A percentile compares a stretch with the other conserved stretches of the same genome.
Conservation (phyloP, 2,113 vertebrate genomes). For the Lasiurus cinereus region DNA sequence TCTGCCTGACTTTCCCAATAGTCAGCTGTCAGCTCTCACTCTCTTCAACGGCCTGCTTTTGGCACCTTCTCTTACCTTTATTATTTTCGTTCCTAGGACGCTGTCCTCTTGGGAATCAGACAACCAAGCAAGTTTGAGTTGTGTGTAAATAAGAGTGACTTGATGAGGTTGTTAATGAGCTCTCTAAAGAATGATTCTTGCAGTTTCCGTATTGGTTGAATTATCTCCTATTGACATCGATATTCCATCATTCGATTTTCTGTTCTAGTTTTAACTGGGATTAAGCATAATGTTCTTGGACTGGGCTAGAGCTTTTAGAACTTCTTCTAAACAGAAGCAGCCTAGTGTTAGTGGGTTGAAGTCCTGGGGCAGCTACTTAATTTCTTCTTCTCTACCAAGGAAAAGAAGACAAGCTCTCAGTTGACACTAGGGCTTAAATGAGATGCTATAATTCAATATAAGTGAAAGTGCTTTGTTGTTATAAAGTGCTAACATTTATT, state of each 20-base stretch:
- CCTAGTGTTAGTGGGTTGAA: neutral
- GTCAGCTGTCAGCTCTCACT: conserved; percentile 1
- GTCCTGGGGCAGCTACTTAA: neutral
- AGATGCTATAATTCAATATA: neutral
- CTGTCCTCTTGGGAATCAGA: conserved; percentile 1
- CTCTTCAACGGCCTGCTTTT: neutral
- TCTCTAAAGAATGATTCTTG: conserved; percentile 47
- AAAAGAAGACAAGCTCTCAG: neutral
- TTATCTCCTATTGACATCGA: conserved; percentile 8
- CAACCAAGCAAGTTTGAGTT: neutral
- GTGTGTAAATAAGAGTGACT: conserved; percentile 9
- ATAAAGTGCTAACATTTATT: conserved; percentile 16
- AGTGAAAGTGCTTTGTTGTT: conserved; percentile 12
- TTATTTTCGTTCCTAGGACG: conserved; percentile 42
- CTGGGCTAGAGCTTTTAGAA: neutral
- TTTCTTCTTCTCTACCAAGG: conserved; percentile 12
- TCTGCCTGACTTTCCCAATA: neutral
- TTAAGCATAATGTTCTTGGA: neutral
- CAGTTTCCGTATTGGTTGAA: neutral
- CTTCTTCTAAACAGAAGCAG: neutral
- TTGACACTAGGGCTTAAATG: neutral
- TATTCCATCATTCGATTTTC: neutral
- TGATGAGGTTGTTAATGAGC: neutral
- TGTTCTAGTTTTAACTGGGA: neutral
- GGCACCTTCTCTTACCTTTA: conserved; percentile 2